Base-by-base conservation (phyloP, 2,888 invertebrate genomes). In the Caenorhabditis zanzibari region DNA sequence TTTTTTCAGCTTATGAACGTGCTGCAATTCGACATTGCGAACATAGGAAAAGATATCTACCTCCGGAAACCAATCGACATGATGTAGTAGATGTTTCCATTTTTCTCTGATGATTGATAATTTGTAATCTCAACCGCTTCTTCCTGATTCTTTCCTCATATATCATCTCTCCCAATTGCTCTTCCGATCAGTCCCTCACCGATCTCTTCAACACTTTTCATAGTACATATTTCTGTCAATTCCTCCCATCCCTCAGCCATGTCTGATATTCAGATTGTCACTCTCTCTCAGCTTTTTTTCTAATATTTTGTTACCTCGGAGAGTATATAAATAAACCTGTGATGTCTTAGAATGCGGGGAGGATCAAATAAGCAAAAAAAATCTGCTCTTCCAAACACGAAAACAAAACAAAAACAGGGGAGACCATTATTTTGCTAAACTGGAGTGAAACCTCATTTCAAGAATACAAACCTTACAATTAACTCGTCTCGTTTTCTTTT, bases 41-140 rank as follows among this genome's bases (percentile, higher is more conserved):
- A 83, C 38, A 54, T 88, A 38, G 86, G 84, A 32, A 82, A 82
- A 58, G 86, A 79, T 35, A 82, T 86, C 44, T 86, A 86, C 61
- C 81, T 88, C 64, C 85, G 84, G 28, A 85, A 81, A 61, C 79
- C 83, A 28, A 47, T 59, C 9, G 75, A 83, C 47, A 74, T 83
- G 74, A 22, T 69, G 38, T 69, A n/a, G n/a, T n/a, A 71, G 22
- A 12, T 28, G 10, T 28, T 52, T 44, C 10, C n/a, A 47, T 19
- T 24, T 26, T 22, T 41, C 19, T 41, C 7, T 61, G 49, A 41
- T 49, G 19, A 66, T 26, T 19, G n/a, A 28, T 14, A 1, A 14
- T 38, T 32, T 61, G 28, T 32, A 32, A 26, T 54, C 44, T 63
- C 44, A 35, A 12, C 35, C 52, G 10, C 24, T 47, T 16, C 47